Conservation (phyloP, 2,797 vertebrate species). For the Macrochelys suwanniensis region DNA sequence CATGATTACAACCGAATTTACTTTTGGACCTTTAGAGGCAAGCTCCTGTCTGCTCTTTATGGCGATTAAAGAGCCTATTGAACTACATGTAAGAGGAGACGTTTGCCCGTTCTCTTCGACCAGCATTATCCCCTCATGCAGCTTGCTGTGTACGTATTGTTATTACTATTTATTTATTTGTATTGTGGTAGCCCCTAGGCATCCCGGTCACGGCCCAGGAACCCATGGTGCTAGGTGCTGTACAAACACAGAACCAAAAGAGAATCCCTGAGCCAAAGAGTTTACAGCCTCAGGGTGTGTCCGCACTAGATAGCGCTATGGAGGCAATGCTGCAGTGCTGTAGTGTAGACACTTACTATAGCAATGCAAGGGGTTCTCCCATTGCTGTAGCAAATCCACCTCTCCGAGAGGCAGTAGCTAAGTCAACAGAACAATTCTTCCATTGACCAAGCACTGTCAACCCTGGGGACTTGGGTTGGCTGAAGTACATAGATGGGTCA, state of each 20-base stretch:
- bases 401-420: neutral
- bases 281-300: neutral
- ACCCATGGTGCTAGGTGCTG: fast-evolving
- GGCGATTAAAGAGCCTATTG: neutral
- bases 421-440: neutral
- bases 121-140: neutral
- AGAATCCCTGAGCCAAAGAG: neutral
- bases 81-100: neutral
- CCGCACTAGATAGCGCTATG: neutral
- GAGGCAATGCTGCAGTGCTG: too few species aligned
- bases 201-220: fast-evolving
- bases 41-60: neutral
- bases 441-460: neutral
- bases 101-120: too few species aligned
- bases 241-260: neutral
- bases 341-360: neutral
- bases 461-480: neutral
- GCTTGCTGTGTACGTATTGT: neutral
- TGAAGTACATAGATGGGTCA: too few species aligned
- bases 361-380: neutral
- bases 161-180: neutral
- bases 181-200: neutral
- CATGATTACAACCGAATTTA: neutral
- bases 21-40: neutral
- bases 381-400: neutral